Percentiles rank a stretch among this genome's conserved stretches.
Conservation (phyloP, 2,888 invertebrate genomes). For the Cheilosia grossa region DNA sequence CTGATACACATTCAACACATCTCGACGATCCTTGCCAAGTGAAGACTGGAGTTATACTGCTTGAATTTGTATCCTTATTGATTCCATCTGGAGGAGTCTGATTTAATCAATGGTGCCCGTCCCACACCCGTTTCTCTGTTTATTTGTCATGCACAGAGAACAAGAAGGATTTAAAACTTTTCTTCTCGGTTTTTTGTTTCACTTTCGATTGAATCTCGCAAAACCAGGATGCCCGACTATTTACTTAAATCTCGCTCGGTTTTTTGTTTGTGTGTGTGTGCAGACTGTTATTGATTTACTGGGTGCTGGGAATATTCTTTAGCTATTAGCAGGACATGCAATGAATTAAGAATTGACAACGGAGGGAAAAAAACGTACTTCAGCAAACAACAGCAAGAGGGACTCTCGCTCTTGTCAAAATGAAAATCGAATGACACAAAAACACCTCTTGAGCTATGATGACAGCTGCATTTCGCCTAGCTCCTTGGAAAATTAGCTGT, state of each 20-base stretch:
- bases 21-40: constrained; percentile 29
- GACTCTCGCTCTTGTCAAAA: constrained; percentile 56
- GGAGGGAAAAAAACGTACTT: neutral
- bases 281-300: constrained; percentile 26
- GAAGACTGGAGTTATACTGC: neutral
- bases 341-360: constrained; percentile 25
- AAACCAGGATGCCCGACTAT: constrained; percentile 17
- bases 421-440: constrained; percentile 70
- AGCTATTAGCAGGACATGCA: constrained; percentile 33
- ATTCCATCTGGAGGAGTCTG: constrained; percentile 38
- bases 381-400: constrained; percentile 25
- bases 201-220: constrained; percentile 38
- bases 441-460: constrained; percentile 72
- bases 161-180: constrained; percentile 43
- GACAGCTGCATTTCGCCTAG: constrained; percentile 70
- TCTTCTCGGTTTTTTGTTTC: constrained; percentile 35
- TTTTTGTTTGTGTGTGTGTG: neutral
- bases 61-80: constrained; percentile 37
- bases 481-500: constrained; percentile 64
- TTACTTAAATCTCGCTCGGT: constrained; percentile 13
- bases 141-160: constrained; percentile 18
- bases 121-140: constrained; percentile 33
- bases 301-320: constrained; percentile 22
- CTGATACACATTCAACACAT: neutral
- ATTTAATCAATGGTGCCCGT: constrained; percentile 55